Base-by-base conservation (phyloP, 2,113 vertebrate species). In the Mormyrus lacerda region DNA sequence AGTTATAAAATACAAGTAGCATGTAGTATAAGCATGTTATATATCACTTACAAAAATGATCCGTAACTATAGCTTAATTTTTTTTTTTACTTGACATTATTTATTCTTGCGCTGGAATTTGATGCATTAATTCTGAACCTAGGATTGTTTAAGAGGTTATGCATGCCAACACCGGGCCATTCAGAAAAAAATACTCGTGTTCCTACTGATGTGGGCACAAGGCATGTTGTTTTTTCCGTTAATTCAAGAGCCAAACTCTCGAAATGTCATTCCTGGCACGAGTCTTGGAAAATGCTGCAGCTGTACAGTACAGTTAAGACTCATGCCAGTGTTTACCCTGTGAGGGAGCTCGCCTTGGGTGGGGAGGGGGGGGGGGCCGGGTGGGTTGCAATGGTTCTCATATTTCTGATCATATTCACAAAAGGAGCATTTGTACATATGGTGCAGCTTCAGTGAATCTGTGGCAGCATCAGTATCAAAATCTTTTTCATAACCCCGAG, bases 171-270 rank as follows among this genome's bases (percentile, higher is more conserved):
- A 6, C 7, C 39, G 35, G 31, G 10, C 27, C 39, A n/a, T 31
- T 79, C 6, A 15, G n/a, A 65, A 76, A 88, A 48, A 88, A 50
- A 82, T 48, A 73, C 87, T 89, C 31, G 31, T 82, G 53, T 90
- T 55, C 85, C 83, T 55, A 83, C 50, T 89, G 90, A 91, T 89
- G 76, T 48, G 87, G 79, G 87, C 31, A 51, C 89, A 44, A 91
- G 89, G 91, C 88, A 89, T 90, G 88, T 90, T 90, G 55, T 88
- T 82, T 90, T 89, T 91, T 91, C 90, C 91, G 86, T 91, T 55
- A 90, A 89, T 89, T 84, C 51, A 47, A 58, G 31, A 42, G 88
- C 50, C 45, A 44, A 45, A 45, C 11, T 85, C 27, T 90, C 48
- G 11, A 90, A 89, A 86, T 4, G 83, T 85, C 69, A 83, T 89